Base-by-base conservation (phyloP, 2,888 invertebrate genomes). In the Thecophora atra region DNA sequence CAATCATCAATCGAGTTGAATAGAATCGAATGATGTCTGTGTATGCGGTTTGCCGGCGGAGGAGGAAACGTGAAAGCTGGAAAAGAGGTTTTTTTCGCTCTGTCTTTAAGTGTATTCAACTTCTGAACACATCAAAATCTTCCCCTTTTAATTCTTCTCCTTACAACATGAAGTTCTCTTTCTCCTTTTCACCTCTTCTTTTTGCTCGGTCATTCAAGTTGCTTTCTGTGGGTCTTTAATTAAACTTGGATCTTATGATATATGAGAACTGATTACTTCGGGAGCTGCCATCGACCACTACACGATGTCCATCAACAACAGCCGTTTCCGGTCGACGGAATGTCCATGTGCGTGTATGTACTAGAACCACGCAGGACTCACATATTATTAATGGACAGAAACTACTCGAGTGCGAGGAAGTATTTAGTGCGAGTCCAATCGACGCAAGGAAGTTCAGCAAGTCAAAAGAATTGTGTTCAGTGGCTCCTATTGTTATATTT, bases 1-100 rank as follows among this genome's bases (percentile, higher is more conserved):
- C 64, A 64, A 44, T 64, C n/a, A n/a, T n/a, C 47, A 44, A 64
- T 24, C 17, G 44, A 64, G 47, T 47, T 24, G 64, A 64, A 47
- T 44, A 13, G 64, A 24, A 24, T 26, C 26, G 26, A 28, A 15
- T 58, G 15, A 28, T 26, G 47, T 47, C 15, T 47, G 47, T 13
- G 58, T 24, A 13, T 11, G 21, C 1, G 8, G 4, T 58, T 4
- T 26, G 3, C 13, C 28, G 26, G 28, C 28, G 58, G 7, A 11
- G 26, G 28, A 28, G 58, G 5, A 21, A 11, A 3, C 28, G 24
- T 24, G 58, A 5, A 5, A 15, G 11, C 26, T 11, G n/a, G 47
- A 17, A 17, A 17, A 17, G 1, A 6, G 17, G 4, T 8, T 5
- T n/a, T n/a, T n/a, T 47, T 6, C 5, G 1, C 17, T 11, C 11